A percentile compares a stretch with the other conserved stretches of the same genome.
These are phyloP conservation scores for Craterocephalus amniculus DNA, from an alignment of 2,797 vertebrate genomes.

Conservation along the genomic window DNA sequence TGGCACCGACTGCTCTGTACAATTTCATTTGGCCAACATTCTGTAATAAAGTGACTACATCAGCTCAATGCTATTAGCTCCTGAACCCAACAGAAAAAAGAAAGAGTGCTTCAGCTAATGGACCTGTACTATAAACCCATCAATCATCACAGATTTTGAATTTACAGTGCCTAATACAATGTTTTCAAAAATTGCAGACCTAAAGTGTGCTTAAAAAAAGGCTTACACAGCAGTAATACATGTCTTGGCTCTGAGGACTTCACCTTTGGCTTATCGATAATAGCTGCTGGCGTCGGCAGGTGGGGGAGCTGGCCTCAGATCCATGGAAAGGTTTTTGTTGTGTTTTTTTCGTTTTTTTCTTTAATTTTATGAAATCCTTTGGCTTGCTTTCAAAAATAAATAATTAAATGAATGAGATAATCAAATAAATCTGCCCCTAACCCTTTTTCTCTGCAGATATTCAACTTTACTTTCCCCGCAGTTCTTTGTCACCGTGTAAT, in stretches of 20 bases:
- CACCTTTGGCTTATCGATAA: conserved; percentile 49
- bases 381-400: no score
- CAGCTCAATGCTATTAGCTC: background rate
- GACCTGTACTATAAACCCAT: conserved; percentile 12
- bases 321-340: background rate
- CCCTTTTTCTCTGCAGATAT: no score
- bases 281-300: conserved; percentile 35
- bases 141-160: conserved; percentile 5
- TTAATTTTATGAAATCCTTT: no score
- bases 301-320: conserved; percentile 37
- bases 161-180: background rate
- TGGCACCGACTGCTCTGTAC: background rate
- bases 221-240: conserved; percentile 1
- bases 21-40: background rate
- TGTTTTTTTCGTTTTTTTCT: background rate
- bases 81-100: conserved; percentile 16
- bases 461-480: background rate
- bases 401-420: no score
- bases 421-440: no score
- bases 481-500: background rate
- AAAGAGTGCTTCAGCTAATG: conserved; percentile 3
- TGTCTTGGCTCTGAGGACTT: conserved; percentile 42
- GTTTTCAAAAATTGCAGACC: conserved; percentile 5
- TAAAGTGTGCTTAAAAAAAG: conserved; percentile 3
- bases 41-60: background rate